Base-by-base conservation (phyloP, 1,140 invertebrate species). In the Himalopsyche phryganea region DNA sequence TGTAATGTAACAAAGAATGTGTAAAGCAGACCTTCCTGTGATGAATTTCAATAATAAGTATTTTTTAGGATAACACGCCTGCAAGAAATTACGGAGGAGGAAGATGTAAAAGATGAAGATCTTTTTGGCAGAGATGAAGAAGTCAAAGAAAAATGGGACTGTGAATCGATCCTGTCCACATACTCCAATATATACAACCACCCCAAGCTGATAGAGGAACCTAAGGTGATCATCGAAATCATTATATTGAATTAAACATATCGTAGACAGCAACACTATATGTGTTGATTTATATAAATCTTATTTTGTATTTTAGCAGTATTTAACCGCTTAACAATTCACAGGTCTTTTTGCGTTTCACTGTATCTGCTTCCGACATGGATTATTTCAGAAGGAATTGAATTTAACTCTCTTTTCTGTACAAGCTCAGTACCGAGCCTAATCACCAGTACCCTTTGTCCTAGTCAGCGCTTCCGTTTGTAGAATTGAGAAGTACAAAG, bases 141-240 rank as follows among this genome's bases (percentile, higher is more conserved):
- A 36, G 75, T 83, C 13, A 79, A 84, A 65, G 85, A 88, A 71
- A 87, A 86, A 72, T 97, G 91, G 91, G 95, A 98, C 76, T 97
- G 94, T 73, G 89, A 97, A 77, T 92, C 90, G 55, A 91, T 98
- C 68, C 71, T 96, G 6, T 90, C 87, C 15, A 93, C 90, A 1
- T 93, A 94, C 71, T 95, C 91, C 6, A 95, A 89, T 68, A 78
- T 91, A 41, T 94, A 94, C 67, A 95, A 96, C 75, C 90, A 91
- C 78, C 94, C 94, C 0, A 92, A 90, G 75, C 46, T 95, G 4
- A 96, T 96, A 59, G 77, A 80, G 44, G 91, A 93, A 63, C 85
- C 85, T 1, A 85, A 84, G 66, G 85, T 88, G 70, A 66, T 15
- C 9, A 28, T 28, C 9, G 3, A 28, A 28, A 28, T 28, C n/a